Evolutionary conservation across 2,797 vertebrate genomes (phyloP).

Genomic region (Poecile montanus): DNA sequence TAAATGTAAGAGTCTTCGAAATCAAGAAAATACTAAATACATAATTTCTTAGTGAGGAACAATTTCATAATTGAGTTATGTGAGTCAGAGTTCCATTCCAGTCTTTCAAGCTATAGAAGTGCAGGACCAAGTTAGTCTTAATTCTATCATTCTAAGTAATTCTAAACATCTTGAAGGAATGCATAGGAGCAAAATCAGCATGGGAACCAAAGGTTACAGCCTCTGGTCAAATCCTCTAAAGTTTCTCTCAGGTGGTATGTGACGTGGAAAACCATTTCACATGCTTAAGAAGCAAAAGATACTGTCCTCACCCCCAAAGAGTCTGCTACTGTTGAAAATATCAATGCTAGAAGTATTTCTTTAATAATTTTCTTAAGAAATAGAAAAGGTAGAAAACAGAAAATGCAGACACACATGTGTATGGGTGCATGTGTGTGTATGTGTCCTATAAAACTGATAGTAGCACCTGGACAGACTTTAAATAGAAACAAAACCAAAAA

Average conservation of each 20-base stretch:
- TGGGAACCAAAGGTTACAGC: not conserved
- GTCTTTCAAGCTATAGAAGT: not conserved
- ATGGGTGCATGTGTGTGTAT: accelerated
- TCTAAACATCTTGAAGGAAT: not conserved
- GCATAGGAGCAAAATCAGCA: not conserved
- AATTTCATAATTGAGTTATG: not conserved
- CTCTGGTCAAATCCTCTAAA: not conserved
- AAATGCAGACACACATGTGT: accelerated
- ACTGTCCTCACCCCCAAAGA: not conserved
- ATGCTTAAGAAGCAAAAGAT: not conserved
- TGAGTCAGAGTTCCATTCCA: not conserved
- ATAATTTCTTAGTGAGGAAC: not conserved
- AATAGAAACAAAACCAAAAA: not conserved
- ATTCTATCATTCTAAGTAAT: not conserved
- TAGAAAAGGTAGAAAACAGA: not conserved
- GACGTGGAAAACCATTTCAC: not conserved
- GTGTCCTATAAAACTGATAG: not conserved
- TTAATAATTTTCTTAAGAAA: not conserved
- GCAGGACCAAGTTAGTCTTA: not conserved
- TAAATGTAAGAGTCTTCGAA: not conserved
- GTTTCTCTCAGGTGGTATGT: not conserved
- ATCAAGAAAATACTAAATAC: not conserved
- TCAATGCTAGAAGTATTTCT: not conserved
- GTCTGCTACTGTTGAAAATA: not conserved
- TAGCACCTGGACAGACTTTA: not conserved